Percentiles rank a stretch among this genome's conserved stretches.
phyloP scores from a whole-genome alignment of 37 sponge, comb jelly and placozoan species.

The Chondrosia reniformis region DNA sequence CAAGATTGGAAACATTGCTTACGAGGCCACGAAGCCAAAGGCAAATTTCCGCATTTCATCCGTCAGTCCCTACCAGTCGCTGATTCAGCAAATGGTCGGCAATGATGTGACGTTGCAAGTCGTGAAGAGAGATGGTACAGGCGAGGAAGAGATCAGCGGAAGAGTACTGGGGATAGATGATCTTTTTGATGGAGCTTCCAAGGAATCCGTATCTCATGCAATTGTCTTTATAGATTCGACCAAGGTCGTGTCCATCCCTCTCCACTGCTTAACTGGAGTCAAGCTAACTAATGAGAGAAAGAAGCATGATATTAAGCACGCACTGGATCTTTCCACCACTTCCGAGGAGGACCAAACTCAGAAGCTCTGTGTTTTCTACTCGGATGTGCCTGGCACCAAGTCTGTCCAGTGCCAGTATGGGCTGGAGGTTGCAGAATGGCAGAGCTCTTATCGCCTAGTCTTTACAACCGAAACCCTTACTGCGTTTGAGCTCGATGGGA shows the following conservation, averaged over 20 bases:
- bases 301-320: slow-evolving; percentile 62
- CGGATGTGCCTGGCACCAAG: slow-evolving; percentile 37
- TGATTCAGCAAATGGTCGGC: slow-evolving; percentile 48
- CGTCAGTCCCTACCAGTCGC: slow-evolving; percentile 35
- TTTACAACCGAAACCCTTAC: slow-evolving; percentile 38
- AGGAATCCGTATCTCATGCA: slow-evolving; percentile 24
- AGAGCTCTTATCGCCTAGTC: slow-evolving; percentile 79
- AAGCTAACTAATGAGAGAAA: slow-evolving; percentile 48
- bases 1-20: slow-evolving; percentile 85
- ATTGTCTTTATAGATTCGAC: slow-evolving; percentile 44
- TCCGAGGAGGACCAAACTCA: slow-evolving; percentile 60
- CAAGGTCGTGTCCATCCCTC: slow-evolving; percentile 25
- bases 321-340: slow-evolving; percentile 61
- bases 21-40: slow-evolving; percentile 75
- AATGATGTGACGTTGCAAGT: slow-evolving; percentile 12
- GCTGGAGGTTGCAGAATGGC: slow-evolving; percentile 64
- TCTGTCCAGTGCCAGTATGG: slow-evolving; percentile 68
- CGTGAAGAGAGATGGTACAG: not conserved
- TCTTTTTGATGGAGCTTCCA: not conserved
- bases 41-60: slow-evolving; percentile 47
- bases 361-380: slow-evolving; percentile 77
- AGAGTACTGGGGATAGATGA: slow-evolving; percentile 69
- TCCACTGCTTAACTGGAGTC: slow-evolving; percentile 35
- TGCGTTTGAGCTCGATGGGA: slow-evolving; percentile 60
- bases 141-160: slow-evolving; percentile 33